Evolutionary conservation across 2,888 invertebrate genomes (phyloP).

Genomic region (Tenthredo mesomela): DNA sequence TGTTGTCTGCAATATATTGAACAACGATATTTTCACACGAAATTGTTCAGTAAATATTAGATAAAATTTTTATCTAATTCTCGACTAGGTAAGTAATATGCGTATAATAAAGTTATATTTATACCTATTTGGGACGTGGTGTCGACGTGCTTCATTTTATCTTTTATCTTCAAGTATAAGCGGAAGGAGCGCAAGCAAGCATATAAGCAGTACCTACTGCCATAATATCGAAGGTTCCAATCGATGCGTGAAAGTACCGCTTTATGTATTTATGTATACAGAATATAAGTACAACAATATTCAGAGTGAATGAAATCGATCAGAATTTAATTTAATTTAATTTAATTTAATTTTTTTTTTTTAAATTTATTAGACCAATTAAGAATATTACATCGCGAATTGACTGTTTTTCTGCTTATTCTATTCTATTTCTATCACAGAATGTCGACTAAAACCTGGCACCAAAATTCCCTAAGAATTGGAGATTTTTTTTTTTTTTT

Average conservation of each 20-base stretch:
- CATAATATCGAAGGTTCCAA: conserved; percentile 20
- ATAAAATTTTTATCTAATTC: neutral
- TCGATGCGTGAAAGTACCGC: conserved; percentile 29
- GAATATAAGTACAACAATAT: too few species aligned
- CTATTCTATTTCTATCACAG: too few species aligned
- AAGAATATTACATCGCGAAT: too few species aligned
- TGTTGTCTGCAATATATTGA: too few species aligned
- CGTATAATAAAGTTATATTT: neutral
- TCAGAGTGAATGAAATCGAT: too few species aligned
- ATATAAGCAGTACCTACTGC: neutral
- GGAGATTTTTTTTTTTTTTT: too few species aligned
- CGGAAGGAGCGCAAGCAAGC: conserved; percentile 1
- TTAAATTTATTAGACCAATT: too few species aligned
- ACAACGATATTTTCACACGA: neutral
- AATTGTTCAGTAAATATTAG: neutral
- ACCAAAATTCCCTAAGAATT: too few species aligned
- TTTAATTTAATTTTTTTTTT: too few species aligned
- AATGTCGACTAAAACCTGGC: too few species aligned
- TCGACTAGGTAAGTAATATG: neutral
- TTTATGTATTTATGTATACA: neutral
- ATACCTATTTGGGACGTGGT: neutral
- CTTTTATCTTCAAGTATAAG: neutral
- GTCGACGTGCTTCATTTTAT: conserved; percentile 1
- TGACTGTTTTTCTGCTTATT: too few species aligned
- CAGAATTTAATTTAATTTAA: too few species aligned